Conservation (phyloP, 2,797 vertebrate species). For the Megalops cyprinoides region DNA sequence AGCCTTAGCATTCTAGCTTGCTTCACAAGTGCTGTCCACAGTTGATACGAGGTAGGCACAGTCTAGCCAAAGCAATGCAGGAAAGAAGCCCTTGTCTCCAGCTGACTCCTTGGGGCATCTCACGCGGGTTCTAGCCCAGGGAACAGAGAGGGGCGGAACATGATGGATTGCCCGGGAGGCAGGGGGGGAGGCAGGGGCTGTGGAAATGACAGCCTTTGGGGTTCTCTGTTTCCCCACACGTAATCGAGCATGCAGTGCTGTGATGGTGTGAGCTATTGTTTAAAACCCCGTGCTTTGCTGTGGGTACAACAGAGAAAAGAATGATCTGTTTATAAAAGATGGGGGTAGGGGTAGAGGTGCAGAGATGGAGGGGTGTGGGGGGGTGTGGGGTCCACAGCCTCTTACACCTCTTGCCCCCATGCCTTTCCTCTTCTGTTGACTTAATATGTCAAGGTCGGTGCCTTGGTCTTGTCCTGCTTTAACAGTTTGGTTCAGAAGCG, state of each 20-base stretch:
- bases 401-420: neutral
- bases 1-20: too few species aligned
- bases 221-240: neutral
- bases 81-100: neutral
- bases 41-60: neutral
- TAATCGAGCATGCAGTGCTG: neutral
- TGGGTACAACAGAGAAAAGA: neutral
- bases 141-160: neutral
- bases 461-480: neutral
- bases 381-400: neutral
- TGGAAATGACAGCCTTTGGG: constrained; percentile 5
- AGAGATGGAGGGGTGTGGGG: too few species aligned
- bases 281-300: neutral
- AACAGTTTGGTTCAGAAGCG: neutral
- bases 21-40: neutral
- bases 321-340: neutral
- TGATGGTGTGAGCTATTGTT: neutral
- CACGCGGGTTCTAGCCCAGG: neutral
- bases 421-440: neutral
- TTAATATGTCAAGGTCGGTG: neutral
- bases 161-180: neutral
- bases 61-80: neutral
- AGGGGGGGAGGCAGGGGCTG: neutral
- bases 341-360: too few species aligned
- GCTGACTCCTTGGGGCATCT: neutral